These are phyloP conservation scores for Megaceryle torquata DNA, from an alignment of 2,113 vertebrate genomes.

Conservation along the genomic window DNA sequence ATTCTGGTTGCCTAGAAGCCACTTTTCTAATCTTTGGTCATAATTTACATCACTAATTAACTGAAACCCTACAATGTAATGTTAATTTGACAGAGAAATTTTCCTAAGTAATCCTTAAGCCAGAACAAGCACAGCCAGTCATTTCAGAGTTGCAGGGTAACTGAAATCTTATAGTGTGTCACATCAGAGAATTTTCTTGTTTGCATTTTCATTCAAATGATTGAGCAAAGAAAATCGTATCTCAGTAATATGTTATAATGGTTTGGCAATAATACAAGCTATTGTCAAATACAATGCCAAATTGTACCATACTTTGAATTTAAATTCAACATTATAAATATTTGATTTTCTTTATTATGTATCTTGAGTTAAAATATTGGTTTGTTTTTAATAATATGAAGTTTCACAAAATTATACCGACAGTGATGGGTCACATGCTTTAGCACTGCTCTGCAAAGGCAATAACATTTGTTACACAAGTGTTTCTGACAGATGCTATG, in stretches of 20 bases:
- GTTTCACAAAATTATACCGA: neutral
- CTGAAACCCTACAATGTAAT: neutral
- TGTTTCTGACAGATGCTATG: neutral
- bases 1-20: neutral
- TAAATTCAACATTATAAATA: neutral
- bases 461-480: neutral
- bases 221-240: neutral
- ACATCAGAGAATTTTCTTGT: neutral
- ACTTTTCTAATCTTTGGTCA: neutral
- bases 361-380: neutral
- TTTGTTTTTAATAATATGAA: neutral
- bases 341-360: neutral
- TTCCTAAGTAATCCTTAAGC: neutral
- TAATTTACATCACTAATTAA: neutral
- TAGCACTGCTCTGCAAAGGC: neutral
- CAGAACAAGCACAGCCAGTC: neutral
- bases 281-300: neutral
- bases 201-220: neutral
- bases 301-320: neutral
- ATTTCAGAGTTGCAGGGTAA: neutral
- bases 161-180: neutral
- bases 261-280: neutral
- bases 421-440: neutral
- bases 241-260: neutral
- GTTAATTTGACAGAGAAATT: neutral